Conservation (phyloP, 2,797 vertebrate species). For the Poecilia velifera region DNA sequence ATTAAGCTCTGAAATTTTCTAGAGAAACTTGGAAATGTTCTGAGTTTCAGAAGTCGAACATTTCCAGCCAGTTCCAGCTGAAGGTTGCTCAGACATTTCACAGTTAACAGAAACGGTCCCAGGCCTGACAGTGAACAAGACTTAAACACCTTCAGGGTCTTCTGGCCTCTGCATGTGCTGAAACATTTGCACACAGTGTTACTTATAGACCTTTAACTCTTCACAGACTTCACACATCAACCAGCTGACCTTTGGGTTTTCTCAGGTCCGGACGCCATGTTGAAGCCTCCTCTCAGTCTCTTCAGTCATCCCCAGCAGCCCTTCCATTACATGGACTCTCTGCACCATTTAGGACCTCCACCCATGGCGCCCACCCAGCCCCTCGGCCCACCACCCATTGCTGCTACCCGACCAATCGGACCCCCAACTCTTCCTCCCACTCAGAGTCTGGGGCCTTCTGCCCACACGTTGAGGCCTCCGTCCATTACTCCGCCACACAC, state of each 20-base stretch:
- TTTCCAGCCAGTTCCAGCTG: neutral
- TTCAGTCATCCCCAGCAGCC: constrained; percentile 82
- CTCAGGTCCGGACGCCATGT: constrained; percentile 81
- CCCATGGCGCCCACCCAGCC: constrained; percentile 68
- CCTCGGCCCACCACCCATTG: constrained; percentile 66
- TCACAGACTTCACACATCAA: neutral
- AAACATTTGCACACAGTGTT: neutral
- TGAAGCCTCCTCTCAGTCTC: constrained; percentile 77
- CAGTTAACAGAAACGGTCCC: neutral
- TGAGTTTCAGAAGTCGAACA: too few relatives aligned
- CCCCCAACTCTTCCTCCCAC: constrained; percentile 56
- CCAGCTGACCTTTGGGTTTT: constrained; percentile 15
- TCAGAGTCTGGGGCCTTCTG: constrained; percentile 58
- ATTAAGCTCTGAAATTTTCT: too few relatives aligned
- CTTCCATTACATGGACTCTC: constrained; percentile 76
- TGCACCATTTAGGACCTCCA: constrained; percentile 76
- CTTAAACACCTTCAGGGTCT: neutral
- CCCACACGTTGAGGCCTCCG: constrained; percentile 72
- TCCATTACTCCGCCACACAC: constrained; percentile 60
- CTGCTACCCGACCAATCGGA: constrained; percentile 60
- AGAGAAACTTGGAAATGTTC: too few relatives aligned
- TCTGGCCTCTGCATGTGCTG: neutral
- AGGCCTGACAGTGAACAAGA: too few relatives aligned
- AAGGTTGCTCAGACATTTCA: neutral
- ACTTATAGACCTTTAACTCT: neutral